Evolutionary conservation across 1,140 invertebrate species (phyloP).

Genomic region (Aphelinus atriplicis): DNA sequence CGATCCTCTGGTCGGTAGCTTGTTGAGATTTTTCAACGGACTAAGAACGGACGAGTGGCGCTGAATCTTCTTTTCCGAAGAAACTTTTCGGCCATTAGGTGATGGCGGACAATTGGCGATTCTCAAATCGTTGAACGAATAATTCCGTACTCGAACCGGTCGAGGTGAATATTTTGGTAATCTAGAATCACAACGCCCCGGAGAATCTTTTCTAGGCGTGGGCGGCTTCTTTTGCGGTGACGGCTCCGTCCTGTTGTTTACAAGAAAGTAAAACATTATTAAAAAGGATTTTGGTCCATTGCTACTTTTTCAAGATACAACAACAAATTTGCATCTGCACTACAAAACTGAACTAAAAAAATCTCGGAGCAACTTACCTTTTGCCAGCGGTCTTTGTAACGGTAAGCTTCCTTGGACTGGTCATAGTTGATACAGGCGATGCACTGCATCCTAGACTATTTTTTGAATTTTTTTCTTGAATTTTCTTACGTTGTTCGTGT

Average conservation of each 20-base stretch:
- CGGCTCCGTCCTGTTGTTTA: neutral
- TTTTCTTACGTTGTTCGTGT: constrained; percentile 3
- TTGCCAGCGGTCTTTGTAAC: neutral
- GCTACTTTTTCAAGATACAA: no score
- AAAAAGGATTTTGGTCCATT: no score
- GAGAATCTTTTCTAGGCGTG: constrained; percentile 9
- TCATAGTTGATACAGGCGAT: neutral
- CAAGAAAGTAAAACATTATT: no score
- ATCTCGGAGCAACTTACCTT: neutral
- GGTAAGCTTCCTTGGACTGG: neutral
- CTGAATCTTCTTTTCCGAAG: constrained; percentile 24
- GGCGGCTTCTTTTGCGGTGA: constrained; percentile 24
- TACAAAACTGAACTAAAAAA: no score
- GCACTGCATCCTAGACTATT: neutral
- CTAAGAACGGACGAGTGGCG: neutral
- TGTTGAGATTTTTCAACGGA: constrained; percentile 30
- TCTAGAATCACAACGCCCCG: neutral
- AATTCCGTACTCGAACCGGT: constrained; percentile 10
- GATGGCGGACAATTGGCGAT: neutral
- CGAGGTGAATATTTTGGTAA: constrained; percentile 33
- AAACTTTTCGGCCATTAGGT: constrained; percentile 1
- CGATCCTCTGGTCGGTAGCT: neutral
- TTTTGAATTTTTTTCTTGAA: neutral
- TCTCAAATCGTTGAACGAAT: constrained; percentile 26
- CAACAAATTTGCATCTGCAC: no score